Percentiles rank a stretch among this genome's conserved stretches.
Conservation (phyloP, 2,888 invertebrate species). For the Caenorhabditis angaria region DNA sequence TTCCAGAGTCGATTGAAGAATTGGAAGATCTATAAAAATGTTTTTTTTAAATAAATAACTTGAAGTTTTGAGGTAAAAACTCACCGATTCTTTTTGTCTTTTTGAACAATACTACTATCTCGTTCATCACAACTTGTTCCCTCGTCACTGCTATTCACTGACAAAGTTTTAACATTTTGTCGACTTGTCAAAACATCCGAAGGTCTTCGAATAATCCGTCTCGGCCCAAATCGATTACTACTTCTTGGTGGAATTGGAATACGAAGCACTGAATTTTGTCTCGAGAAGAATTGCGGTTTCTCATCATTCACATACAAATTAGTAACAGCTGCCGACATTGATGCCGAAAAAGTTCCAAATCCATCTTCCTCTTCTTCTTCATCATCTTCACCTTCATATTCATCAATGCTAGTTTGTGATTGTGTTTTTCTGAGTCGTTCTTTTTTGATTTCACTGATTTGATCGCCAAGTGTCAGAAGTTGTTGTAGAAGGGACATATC, state of each 20-base stretch:
- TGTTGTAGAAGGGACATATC: constrained; percentile 70
- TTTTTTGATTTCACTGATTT: constrained; percentile 58
- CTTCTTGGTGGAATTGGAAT: constrained; percentile 70
- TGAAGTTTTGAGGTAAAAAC: neutral
- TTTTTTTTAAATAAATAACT: neutral
- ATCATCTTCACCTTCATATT: constrained; percentile 51
- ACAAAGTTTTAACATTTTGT: constrained; percentile 33
- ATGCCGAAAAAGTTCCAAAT: constrained; percentile 48
- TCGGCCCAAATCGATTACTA: constrained; percentile 64
- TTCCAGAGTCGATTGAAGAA: constrained; percentile 54
- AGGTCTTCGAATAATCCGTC: constrained; percentile 54
- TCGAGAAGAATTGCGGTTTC: constrained; percentile 67
- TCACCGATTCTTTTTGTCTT: constrained; percentile 8
- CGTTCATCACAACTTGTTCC: constrained; percentile 7
- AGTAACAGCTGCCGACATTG: constrained; percentile 64
- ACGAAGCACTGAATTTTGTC: constrained; percentile 70
- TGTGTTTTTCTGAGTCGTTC: constrained; percentile 41
- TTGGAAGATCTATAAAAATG: constrained; percentile 45
- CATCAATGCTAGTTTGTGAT: constrained; percentile 44
- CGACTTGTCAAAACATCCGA: constrained; percentile 48
- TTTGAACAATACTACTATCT: neutral
- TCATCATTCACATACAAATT: constrained; percentile 63
- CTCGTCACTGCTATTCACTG: constrained; percentile 44
- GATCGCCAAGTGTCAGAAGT: constrained; percentile 66
- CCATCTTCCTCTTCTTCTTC: constrained; percentile 29